Evolutionary conservation across 2,888 invertebrate genomes (phyloP), one percentile per base, ranked within the genome.

Genomic region (Caenorhabditis wallacei): DNA sequence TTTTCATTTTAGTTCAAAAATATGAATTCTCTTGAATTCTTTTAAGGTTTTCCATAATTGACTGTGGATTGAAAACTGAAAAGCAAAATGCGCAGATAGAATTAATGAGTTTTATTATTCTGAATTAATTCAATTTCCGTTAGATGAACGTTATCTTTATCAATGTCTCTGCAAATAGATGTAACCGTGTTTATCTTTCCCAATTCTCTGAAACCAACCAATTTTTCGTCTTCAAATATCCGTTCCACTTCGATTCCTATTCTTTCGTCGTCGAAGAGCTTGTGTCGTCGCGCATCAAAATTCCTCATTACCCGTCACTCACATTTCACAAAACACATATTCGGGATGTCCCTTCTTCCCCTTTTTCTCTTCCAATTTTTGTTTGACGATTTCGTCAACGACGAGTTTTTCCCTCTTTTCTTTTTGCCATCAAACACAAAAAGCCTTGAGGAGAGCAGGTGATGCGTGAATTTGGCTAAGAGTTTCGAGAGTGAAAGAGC

Each of bases 231-330:
- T 54, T 16, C 24, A 40, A 40, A 61, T 40, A 26, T 24, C 54
- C 30, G 69, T 57, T 57, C 46, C 56, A 54, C 30, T 46, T 46
- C 43, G 20, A 13, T 20, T 59, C 37, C 35, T 48, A 30, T 48
- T 48, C 59, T n/a, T n/a, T n/a, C n/a, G n/a, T n/a, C n/a, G n/a
- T 59, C 57, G 46, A 20, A 48, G 18, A 16, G 20, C 53, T 53
- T 43, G 54, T 64, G 46, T 43, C 35, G n/a, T 30, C 8, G 20
- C 56, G 26, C 59, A 76, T 76, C 76, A 61, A 69, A 76, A 76
- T 69, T 69, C 68, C 76, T 76, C 76, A 76, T 69, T 69, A 69
- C 76, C 59, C 76, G 46, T 64, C 76, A 51, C 48, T 61, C 61
- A 56, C 53, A 66, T 66, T 53, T 66, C 66, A 4, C 30, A 51